Conservation (phyloP, 2,113 vertebrate species). For the Holacanthus passer region DNA sequence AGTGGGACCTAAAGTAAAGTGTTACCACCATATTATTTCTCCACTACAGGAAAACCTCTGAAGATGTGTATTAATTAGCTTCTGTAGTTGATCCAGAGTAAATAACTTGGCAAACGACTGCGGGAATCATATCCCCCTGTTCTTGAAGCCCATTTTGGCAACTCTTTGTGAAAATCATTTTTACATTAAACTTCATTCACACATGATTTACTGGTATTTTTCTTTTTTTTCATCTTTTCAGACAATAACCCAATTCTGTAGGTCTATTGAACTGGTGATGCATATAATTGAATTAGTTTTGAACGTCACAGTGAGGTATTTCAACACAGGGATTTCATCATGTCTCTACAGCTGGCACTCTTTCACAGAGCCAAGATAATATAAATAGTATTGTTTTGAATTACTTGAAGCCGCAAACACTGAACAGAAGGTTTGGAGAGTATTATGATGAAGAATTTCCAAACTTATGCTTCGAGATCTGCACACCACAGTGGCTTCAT, state of each 20-base stretch:
- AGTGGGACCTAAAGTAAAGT: neutral
- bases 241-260: constrained; percentile 79
- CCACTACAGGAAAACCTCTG: constrained; percentile 41
- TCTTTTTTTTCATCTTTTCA: constrained; percentile 65
- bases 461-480: too few relatives aligned
- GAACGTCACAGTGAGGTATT: constrained; percentile 70
- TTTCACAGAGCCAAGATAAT: constrained; percentile 54
- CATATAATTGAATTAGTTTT: constrained; percentile 81
- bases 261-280: constrained; percentile 75
- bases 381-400: constrained; percentile 65
- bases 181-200: constrained; percentile 70
- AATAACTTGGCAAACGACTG: constrained; percentile 57
- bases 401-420: constrained; percentile 46
- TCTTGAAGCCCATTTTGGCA: constrained; percentile 56
- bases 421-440: constrained; percentile 35
- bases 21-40: constrained; percentile 4
- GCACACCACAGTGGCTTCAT: neutral
- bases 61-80: constrained; percentile 41
- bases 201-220: constrained; percentile 70
- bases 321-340: constrained; percentile 71
- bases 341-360: constrained; percentile 51
- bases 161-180: constrained; percentile 61
- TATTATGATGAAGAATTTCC: constrained; percentile 21
- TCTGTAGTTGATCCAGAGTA: constrained; percentile 41
- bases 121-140: constrained; percentile 47